phyloP scores from a whole-genome alignment of 2,888 invertebrate genomes.

The Pachliopta kotzebuea region DNA sequence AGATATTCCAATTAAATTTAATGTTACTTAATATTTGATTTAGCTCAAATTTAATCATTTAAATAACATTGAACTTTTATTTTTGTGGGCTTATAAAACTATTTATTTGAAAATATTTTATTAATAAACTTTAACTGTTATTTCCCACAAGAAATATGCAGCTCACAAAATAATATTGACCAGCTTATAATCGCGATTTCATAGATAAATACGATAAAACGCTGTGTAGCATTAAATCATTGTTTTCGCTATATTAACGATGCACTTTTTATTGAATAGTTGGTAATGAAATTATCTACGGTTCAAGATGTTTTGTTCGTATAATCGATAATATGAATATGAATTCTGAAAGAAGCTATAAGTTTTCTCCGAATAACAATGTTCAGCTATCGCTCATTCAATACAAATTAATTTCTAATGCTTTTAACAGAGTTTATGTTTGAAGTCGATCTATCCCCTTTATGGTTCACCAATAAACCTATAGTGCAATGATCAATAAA shows the following conservation, averaged over 20 bases:
- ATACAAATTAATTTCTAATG: slow-evolving; percentile 8
- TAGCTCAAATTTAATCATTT: background rate
- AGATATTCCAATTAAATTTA: background rate
- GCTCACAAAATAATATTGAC: slow-evolving; percentile 13
- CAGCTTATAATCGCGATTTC: slow-evolving; percentile 26
- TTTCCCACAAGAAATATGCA: slow-evolving; percentile 8
- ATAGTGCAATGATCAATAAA: slow-evolving; percentile 18
- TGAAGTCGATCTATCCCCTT: slow-evolving; percentile 6
- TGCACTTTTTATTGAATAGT: slow-evolving; percentile 1
- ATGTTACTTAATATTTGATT: background rate
- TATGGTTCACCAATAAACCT: slow-evolving; percentile 14
- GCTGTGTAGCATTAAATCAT: slow-evolving; percentile 7
- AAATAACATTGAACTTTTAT: background rate
- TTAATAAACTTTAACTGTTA: slow-evolving; percentile 24
- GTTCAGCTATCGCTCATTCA: background rate
- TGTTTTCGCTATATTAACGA: background rate
- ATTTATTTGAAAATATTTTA: slow-evolving; percentile 16
- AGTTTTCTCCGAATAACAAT: background rate
- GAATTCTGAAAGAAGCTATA: background rate
- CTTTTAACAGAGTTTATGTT: slow-evolving; percentile 1
- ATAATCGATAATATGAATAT: background rate
- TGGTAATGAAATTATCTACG: too few relatives aligned
- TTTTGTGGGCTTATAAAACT: background rate
- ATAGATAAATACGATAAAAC: slow-evolving; percentile 17
- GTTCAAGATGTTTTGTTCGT: background rate